Evolutionary conservation across 2,113 vertebrate species (phyloP).

Genomic region (Lepisosteus osseus): DNA sequence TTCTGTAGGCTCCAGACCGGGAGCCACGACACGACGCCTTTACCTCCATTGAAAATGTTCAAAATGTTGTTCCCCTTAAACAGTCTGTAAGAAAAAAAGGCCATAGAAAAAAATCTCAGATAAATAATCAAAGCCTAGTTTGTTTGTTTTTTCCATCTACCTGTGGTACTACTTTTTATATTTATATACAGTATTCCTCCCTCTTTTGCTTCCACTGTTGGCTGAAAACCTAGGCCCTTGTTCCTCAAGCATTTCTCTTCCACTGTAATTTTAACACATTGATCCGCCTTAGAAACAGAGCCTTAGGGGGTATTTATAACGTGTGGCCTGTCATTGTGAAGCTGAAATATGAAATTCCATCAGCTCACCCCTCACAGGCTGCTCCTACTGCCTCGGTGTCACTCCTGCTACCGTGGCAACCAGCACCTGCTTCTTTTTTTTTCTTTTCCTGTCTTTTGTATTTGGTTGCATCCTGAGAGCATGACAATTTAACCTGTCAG

Average conservation of each 20-base stretch:
- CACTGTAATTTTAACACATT: conserved; percentile 7
- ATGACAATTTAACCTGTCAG: neutral
- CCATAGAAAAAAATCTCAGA: too few species aligned
- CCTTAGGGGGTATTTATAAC: neutral
- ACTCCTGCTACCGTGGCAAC: conserved; percentile 7
- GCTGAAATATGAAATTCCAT: neutral
- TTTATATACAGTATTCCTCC: neutral
- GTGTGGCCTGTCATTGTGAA: neutral
- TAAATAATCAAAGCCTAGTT: too few species aligned
- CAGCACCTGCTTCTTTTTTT: neutral
- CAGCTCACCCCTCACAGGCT: neutral
- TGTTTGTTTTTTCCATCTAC: too few species aligned
- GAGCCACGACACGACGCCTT: too few species aligned
- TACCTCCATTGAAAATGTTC: too few species aligned
- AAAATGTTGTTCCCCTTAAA: too few species aligned
- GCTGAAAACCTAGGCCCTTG: neutral
- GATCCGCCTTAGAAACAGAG: neutral
- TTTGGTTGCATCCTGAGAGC: neutral
- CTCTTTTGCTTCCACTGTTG: neutral
- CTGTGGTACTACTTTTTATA: too few species aligned
- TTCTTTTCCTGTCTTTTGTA: neutral
- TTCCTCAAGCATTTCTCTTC: neutral
- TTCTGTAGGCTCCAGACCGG: too few species aligned
- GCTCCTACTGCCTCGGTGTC: neutral
- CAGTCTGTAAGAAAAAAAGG: too few species aligned